These are phyloP conservation scores for Venusia cambrica DNA, from an alignment of 2,888 invertebrate species.

Conservation along the genomic window DNA sequence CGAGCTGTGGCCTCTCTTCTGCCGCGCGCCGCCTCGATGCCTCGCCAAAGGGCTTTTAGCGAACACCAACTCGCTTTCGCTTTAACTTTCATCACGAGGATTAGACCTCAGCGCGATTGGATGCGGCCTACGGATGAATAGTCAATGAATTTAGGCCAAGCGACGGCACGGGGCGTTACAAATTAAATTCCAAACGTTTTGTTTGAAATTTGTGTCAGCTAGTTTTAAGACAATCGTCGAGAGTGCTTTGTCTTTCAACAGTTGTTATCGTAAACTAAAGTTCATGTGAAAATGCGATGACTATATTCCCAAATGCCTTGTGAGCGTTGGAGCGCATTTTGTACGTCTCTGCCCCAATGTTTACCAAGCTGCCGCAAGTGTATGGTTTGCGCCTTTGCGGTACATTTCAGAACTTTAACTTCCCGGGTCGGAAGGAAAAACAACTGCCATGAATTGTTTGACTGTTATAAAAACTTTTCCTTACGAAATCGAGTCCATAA, in stretches of 20 bases:
- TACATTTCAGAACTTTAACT: slow-evolving; percentile 51
- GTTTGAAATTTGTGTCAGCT: slow-evolving; percentile 19
- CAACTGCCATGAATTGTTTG: slow-evolving; percentile 53
- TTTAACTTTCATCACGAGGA: slow-evolving; percentile 65
- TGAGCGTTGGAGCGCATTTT: slow-evolving; percentile 36
- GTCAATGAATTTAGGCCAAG: slow-evolving; percentile 64
- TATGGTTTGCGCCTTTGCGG: slow-evolving; percentile 46
- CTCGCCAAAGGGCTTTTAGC: slow-evolving; percentile 69
- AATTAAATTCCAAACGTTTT: slow-evolving; percentile 30
- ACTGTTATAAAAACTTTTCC: slow-evolving; percentile 55
- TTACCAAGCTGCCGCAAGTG: slow-evolving; percentile 33
- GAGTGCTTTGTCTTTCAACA: slow-evolving; percentile 12
- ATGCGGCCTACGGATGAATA: slow-evolving; percentile 62
- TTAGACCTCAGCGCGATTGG: slow-evolving; percentile 59
- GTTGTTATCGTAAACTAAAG: slow-evolving; percentile 17
- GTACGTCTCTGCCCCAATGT: slow-evolving; percentile 10
- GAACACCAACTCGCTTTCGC: slow-evolving; percentile 60
- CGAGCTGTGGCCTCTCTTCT: slow-evolving; percentile 21
- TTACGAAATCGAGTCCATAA: slow-evolving; percentile 45
- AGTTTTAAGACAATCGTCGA: slow-evolving; percentile 11
- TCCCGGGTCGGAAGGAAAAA: slow-evolving; percentile 43
- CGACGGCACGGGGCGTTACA: slow-evolving; percentile 35
- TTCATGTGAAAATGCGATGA: slow-evolving; percentile 29
- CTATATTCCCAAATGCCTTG: slow-evolving; percentile 46
- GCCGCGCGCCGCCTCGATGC: slow-evolving; percentile 37